A percentile compares a stretch with the other conserved stretches of the same genome.
phyloP scores from a whole-genome alignment of 2,888 invertebrate species.

The Drosophila rubida region DNA sequence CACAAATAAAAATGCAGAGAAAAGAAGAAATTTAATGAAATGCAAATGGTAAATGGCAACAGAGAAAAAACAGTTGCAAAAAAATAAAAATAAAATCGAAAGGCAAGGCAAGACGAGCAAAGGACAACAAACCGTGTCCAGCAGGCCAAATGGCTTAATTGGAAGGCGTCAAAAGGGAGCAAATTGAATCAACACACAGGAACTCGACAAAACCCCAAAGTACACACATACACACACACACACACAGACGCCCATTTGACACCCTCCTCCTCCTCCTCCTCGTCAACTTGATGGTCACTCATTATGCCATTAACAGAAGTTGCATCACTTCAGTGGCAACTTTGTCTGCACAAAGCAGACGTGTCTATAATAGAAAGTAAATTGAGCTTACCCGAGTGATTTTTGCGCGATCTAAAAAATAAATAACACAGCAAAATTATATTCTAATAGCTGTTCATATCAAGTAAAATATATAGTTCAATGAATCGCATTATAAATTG shows the following conservation, averaged over 20 bases:
- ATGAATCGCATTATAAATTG: too few species aligned
- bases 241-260: background rate
- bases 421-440: background rate
- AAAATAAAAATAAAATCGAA: background rate
- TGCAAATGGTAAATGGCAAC: slow-evolving; percentile 44
- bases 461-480: too few species aligned
- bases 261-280: too few species aligned
- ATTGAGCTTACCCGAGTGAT: background rate
- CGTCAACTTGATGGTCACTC: slow-evolving; percentile 17
- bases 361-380: background rate
- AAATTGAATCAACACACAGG: slow-evolving; percentile 53
- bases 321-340: slow-evolving; percentile 20
- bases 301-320: slow-evolving; percentile 40
- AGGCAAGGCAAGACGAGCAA: slow-evolving; percentile 4
- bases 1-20: slow-evolving; percentile 10
- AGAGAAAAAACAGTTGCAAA: background rate
- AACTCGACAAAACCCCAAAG: slow-evolving; percentile 20
- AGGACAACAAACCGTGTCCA: slow-evolving; percentile 6
- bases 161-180: slow-evolving; percentile 56
- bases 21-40: slow-evolving; percentile 41
- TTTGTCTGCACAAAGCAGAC: background rate
- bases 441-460: too few species aligned
- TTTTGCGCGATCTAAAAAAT: background rate
- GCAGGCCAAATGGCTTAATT: slow-evolving; percentile 56
- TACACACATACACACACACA: slow-evolving; percentile 11